phyloP scores from a whole-genome alignment of 64 coral and sea anemone genomes.

The Platygyra sinensis region DNA sequence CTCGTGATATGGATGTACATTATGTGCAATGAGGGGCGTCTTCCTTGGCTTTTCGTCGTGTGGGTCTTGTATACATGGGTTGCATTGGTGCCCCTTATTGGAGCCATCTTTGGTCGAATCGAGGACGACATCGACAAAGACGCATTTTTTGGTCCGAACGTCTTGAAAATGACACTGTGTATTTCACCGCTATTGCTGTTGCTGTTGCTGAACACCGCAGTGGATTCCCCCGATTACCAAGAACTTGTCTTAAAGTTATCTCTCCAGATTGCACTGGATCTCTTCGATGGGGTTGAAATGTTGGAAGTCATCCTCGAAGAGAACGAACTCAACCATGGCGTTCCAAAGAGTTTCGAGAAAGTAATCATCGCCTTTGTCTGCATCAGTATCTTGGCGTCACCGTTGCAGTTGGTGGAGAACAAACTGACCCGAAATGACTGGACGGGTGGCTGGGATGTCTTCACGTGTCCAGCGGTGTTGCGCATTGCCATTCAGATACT shows the following conservation, averaged over 20 bases:
- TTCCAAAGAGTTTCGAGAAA: neutral
- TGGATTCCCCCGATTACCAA: neutral
- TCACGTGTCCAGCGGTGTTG: neutral
- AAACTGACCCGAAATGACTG: neutral
- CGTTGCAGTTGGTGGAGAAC: slow-evolving; percentile 22
- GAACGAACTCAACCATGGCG: neutral
- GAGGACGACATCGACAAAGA: slow-evolving; percentile 18
- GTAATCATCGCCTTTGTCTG: slow-evolving; percentile 42
- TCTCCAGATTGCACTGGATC: slow-evolving; percentile 47
- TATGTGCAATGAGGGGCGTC: neutral
- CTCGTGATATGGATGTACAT: neutral
- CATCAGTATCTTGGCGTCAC: slow-evolving; percentile 24
- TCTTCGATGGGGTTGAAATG: slow-evolving; percentile 73
- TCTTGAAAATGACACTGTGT: slow-evolving; percentile 68
- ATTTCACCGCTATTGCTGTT: slow-evolving; percentile 33
- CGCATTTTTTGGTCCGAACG: slow-evolving; percentile 52
- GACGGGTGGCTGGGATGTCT: neutral
- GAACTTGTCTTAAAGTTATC: slow-evolving; percentile 39
- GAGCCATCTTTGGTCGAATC: slow-evolving; percentile 29
- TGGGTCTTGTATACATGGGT: slow-evolving; percentile 22
- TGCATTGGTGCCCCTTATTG: slow-evolving; percentile 25
- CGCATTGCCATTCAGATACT: neutral
- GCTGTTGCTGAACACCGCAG: slow-evolving; percentile 22
- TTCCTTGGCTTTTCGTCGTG: slow-evolving; percentile 27
- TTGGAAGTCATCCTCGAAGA: slow-evolving; percentile 40